Base-by-base conservation (phyloP, 2,113 vertebrate genomes). In the Cebus imitator region DNA sequence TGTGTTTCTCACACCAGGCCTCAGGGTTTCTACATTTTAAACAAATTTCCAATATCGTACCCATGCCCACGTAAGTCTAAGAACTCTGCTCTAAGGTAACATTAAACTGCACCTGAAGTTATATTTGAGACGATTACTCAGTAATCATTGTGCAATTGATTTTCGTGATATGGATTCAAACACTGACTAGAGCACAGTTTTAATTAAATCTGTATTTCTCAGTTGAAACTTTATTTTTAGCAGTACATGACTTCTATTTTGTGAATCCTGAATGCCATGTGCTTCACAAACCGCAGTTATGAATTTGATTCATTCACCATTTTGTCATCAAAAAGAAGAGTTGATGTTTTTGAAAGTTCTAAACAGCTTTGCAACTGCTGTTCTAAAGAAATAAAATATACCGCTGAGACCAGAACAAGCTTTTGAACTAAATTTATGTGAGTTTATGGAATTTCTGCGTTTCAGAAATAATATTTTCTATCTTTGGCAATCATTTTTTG, bases 401-500 rank as follows among this genome's bases (percentile, higher is more conserved):
- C 20, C n/a, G 1, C 37, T 73, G 40, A 43, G 57, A 16, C 70
- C 45, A 78, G 68, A 70, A 18, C 80, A 68, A 90, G 25, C 0
- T 58, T 88, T 85, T 48, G 57, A 45, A 75, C 70, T 89, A 32
- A 90, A 85, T 84, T 91, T 50, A 35, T n/a, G 23, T 79, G 40
- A 90, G 27, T 86, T 93, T 93, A 94, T 85, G 88, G 35, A 61
- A 35, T 70, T 30, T 96, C 68, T 70, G 70, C 40, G 37, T 72
- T 95, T 87, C 48, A 27, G 43, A 92, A 81, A 86, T 91, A 91
- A 23, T 90, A 90, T 93, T 95, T 97, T 86, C 83, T 90, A 20
- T 64, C 72, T 87, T 82, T 55, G 35, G 90, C 79, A 83, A 18
- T 97, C 72, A 68, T 45, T 48, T 89, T 72, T 92, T 23, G 55